Conservation (phyloP, 1,140 invertebrate genomes). For the Belonocnema kinseyi region DNA sequence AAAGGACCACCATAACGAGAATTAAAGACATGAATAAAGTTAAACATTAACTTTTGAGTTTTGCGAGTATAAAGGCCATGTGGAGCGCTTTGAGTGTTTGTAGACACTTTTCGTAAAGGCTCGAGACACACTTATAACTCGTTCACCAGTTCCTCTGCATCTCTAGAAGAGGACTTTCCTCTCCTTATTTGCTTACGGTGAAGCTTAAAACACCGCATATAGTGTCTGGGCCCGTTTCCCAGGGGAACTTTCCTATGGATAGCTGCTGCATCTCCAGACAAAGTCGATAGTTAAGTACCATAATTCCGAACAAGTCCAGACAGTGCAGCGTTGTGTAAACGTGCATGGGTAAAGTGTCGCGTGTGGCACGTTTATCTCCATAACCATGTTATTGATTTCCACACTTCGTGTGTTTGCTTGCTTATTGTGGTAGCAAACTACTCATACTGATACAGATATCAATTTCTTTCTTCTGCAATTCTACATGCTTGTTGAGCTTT, state of each 20-base stretch:
- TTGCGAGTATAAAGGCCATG: neutral
- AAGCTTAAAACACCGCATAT: neutral
- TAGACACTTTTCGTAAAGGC: constrained; percentile 4
- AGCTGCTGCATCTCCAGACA: neutral
- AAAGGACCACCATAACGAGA: no score
- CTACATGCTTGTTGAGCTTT: no score
- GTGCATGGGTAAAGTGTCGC: neutral
- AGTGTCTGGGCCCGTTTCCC: constrained; percentile 7
- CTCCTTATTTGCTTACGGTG: constrained; percentile 25
- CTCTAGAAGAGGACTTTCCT: neutral
- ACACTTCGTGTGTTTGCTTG: neutral
- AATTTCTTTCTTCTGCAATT: no score
- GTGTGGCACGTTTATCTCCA: neutral
- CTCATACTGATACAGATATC: no score
- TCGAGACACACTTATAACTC: constrained; percentile 16
- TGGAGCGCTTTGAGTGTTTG: neutral
- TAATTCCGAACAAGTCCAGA: neutral
- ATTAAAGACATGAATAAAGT: neutral
- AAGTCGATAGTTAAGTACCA: neutral
- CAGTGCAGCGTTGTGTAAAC: neutral
- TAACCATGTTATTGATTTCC: constrained; percentile 3
- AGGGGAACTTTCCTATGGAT: neutral
- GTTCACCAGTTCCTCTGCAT: neutral
- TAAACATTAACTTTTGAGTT: neutral
- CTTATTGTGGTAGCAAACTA: neutral